These are phyloP conservation scores for Pristionchus mayeri DNA, from an alignment of 2,888 invertebrate genomes.

Conservation along the genomic window DNA sequence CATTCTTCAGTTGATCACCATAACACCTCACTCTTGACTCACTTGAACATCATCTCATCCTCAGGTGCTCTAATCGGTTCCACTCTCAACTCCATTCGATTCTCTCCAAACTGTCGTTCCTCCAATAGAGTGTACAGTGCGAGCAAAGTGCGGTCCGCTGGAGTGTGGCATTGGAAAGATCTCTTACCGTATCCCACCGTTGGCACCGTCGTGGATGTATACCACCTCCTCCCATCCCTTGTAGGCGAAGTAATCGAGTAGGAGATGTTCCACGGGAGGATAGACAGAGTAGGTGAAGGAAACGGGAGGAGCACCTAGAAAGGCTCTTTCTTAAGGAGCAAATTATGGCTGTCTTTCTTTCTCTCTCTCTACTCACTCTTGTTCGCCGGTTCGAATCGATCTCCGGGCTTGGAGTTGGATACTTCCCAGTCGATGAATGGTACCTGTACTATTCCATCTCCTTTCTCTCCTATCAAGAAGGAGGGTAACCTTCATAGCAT, in stretches of 20 bases:
- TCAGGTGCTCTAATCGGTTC: slow-evolving; percentile 58
- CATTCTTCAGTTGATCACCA: neutral
- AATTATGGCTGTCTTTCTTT: neutral
- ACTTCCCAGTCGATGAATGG: slow-evolving; percentile 67
- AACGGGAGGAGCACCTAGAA: neutral
- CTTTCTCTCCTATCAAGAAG: neutral
- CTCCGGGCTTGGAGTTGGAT: slow-evolving; percentile 51
- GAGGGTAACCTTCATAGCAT: slow-evolving; percentile 60
- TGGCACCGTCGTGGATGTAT: slow-evolving; percentile 66
- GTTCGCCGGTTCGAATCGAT: neutral
- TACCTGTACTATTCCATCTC: slow-evolving; percentile 50
- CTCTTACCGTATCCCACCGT: slow-evolving; percentile 56
- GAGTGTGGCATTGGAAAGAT: slow-evolving; percentile 16
- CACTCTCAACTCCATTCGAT: slow-evolving; percentile 40
- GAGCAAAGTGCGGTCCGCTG: slow-evolving; percentile 61
- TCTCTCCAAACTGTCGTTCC: slow-evolving; percentile 24
- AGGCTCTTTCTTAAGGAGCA: neutral
- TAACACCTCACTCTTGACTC: neutral
- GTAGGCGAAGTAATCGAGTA: slow-evolving; percentile 64
- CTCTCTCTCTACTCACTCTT: neutral
- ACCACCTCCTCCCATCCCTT: slow-evolving; percentile 65
- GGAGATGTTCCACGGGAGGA: slow-evolving; percentile 52
- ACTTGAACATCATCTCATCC: slow-evolving; percentile 63
- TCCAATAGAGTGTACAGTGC: slow-evolving; percentile 54
- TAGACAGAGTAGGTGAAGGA: slow-evolving; percentile 62